A percentile compares a stretch with the other conserved stretches of the same genome.
These are phyloP conservation scores for Rhinogobio ventralis DNA, from an alignment of 2,797 vertebrate species.

Conservation along the genomic window DNA sequence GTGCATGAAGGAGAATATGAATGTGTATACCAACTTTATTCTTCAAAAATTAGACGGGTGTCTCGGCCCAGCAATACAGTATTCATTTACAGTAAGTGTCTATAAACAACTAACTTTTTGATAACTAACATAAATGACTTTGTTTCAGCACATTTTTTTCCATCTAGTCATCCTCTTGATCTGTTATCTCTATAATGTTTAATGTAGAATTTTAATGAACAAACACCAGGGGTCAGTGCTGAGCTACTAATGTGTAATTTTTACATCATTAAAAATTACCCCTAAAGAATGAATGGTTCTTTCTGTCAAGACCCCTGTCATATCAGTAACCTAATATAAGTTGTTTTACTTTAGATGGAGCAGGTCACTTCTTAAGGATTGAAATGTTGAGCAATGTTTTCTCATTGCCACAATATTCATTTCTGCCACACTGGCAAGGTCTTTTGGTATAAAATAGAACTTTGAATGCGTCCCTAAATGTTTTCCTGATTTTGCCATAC, in stretches of 20 bases:
- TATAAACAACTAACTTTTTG: background rate
- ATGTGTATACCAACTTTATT: conserved; percentile 30
- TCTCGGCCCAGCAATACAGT: conserved; percentile 53
- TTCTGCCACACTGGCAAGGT: background rate
- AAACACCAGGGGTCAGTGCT: conserved; percentile 22
- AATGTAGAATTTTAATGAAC: background rate
- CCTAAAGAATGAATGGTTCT: background rate
- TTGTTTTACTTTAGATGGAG: background rate
- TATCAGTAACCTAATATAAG: background rate
- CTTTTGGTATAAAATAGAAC: background rate
- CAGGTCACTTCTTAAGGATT: background rate
- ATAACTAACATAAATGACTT: background rate
- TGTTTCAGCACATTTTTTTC: background rate
- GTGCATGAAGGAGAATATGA: conserved; percentile 51
- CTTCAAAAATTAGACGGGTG: background rate
- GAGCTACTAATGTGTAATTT: background rate
- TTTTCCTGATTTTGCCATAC: background rate
- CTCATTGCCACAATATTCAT: background rate
- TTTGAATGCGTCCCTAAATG: background rate
- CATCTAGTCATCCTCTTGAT: background rate
- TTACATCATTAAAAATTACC: background rate
- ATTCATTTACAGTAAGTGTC: conserved; percentile 52
- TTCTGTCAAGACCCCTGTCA: background rate
- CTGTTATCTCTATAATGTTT: background rate
- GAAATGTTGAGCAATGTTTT: background rate